Evolutionary conservation across 2,797 vertebrate genomes (phyloP), one percentile per base, ranked within the genome.

Genomic region (Protonibea diacanthus): DNA sequence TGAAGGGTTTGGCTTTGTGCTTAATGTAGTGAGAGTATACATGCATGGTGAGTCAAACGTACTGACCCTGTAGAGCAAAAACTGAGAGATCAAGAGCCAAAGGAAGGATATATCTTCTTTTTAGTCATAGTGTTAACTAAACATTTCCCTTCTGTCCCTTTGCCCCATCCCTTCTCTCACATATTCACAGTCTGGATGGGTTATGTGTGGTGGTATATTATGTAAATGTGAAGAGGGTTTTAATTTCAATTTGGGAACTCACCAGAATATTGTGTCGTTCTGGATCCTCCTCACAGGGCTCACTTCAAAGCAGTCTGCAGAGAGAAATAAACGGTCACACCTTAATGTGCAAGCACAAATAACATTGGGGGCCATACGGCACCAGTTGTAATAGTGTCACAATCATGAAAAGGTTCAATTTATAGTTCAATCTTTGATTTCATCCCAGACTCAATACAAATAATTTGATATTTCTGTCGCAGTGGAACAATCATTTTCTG

Each of bases 271-370:
- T 21, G 80, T 44, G 83, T 76, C 56, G 76, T 78, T 89, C 56
- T 67, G 84, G 88, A 84, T 81, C 78, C 83, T 89, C 81, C 86
- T 85, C 85, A 79, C 83, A 66, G 62, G 78, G 76, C 76, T 89
- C 84, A 86, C 91, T 92, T 93, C 91, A 92, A 91, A 92, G 90
- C 73, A 64, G 86, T 82, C 93, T 93, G 93, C 52, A 42, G 82
- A 91, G 88, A 90, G 83, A 93, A 91, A 89, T 81, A 89, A 90
- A 91, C 27, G 75, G 85, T 89, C 86, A 89, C 83, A 86, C 81
- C 78, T 93, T 91, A 89, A 91, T 88, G 72, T 86, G 83, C 56
- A 55, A 71, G 80, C 73, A 86, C 77, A 84, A 87, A 89, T 84
- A 86, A 86, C 74, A 90, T 63, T 53, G 42, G 72, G 47, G 64